Percentiles rank a stretch among this genome's conserved stretches.
These are phyloP conservation scores for Saturnia japonica DNA, from an alignment of 2,888 invertebrate species.

Conservation along the genomic window DNA sequence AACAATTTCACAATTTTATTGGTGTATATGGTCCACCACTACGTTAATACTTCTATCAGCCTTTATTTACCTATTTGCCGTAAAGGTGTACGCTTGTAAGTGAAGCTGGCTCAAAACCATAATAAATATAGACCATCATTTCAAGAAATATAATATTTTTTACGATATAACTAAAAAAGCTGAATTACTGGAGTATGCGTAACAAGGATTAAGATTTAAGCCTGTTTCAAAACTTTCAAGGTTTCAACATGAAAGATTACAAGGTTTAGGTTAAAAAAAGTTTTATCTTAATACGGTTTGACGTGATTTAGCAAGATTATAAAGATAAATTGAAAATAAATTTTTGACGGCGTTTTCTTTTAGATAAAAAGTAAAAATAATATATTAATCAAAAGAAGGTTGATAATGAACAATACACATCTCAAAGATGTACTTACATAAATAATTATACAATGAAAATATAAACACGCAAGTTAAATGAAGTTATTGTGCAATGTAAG, in stretches of 20 bases:
- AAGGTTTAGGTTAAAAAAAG: background rate
- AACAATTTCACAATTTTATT: too few species aligned
- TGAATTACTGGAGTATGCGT: background rate
- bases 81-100: too few species aligned
- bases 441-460: background rate
- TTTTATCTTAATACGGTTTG: constrained; percentile 8
- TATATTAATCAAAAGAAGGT: background rate
- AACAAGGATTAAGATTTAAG: constrained; percentile 7
- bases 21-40: too few species aligned
- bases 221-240: constrained; percentile 8
- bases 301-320: constrained; percentile 1
- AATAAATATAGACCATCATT: too few species aligned
- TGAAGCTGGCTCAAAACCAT: too few species aligned
- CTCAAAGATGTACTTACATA: too few species aligned
- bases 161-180: background rate
- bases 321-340: background rate
- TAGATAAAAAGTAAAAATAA: background rate
- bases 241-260: background rate
- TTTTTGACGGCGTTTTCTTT: background rate
- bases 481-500: constrained; percentile 16
- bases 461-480: constrained; percentile 10
- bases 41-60: too few species aligned
- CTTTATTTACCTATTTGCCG: too few species aligned
- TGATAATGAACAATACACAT: too few species aligned
- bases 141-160: too few species aligned